Conservation (phyloP, 2,113 vertebrate genomes). For the Hydropotes inermis region DNA sequence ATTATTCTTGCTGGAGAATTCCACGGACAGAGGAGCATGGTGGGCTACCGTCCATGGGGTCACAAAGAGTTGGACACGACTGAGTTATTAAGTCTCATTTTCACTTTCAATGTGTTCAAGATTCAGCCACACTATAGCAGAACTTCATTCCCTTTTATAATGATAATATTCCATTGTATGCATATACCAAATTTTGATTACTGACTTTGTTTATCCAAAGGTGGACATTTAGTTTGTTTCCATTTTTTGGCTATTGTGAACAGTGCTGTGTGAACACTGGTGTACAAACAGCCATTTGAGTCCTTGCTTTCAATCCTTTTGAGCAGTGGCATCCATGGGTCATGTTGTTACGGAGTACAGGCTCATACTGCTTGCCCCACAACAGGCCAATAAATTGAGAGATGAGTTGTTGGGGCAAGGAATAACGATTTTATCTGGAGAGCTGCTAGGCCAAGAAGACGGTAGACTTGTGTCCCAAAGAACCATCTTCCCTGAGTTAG, state of each 20-base stretch:
- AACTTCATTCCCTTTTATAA: neutral
- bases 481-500: neutral
- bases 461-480: neutral
- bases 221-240: neutral
- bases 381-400: neutral
- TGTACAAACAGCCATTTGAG: neutral
- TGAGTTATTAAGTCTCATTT: neutral
- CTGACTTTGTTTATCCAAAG: neutral
- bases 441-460: neutral
- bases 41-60: neutral
- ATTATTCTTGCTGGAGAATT: neutral
- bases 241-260: neutral
- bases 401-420: neutral
- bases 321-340: neutral
- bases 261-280: neutral
- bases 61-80: neutral
- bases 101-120: neutral
- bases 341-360: neutral
- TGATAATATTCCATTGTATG: neutral
- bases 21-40: neutral
- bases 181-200: neutral
- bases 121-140: neutral
- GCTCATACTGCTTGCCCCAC: neutral
- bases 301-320: neutral
- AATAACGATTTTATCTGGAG: neutral